phyloP scores from a whole-genome alignment of 2,888 invertebrate genomes.

The Hypomecis atomaria region DNA sequence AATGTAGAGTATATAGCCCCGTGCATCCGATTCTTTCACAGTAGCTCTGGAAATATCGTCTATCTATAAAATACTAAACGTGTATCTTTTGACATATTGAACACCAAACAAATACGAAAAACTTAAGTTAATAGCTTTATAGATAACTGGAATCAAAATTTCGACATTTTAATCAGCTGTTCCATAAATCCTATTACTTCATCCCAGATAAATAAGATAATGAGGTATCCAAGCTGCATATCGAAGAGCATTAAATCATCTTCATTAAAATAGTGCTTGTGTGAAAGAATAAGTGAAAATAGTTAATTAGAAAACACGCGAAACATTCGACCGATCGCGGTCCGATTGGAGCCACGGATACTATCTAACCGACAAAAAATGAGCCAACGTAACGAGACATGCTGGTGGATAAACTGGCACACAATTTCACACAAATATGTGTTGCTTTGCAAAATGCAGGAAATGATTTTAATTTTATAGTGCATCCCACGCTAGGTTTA shows the following conservation, averaged over 20 bases:
- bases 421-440: not conserved
- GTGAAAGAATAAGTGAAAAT: conserved; percentile 49
- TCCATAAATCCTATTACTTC: conserved; percentile 12
- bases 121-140: no score
- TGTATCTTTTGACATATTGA: no score
- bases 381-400: conserved; percentile 51
- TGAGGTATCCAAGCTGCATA: conserved; percentile 27
- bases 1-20: no score
- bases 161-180: not conserved
- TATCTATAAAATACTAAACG: no score
- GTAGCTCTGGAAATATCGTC: no score
- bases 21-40: no score
- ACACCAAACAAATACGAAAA: no score
- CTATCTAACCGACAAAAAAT: conserved; percentile 50
- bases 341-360: conserved; percentile 47
- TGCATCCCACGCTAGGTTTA: no score
- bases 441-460: no score
- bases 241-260: conserved; percentile 31
- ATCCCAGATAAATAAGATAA: conserved; percentile 20
- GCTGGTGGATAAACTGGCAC: conserved; percentile 40
- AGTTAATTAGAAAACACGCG: conserved; percentile 57
- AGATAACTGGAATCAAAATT: no score
- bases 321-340: conserved; percentile 53
- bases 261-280: conserved; percentile 48
- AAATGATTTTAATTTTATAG: no score